Evolutionary conservation across 2,113 vertebrate genomes (phyloP), one percentile per base, ranked within the genome.

Genomic region (Naja naja): DNA sequence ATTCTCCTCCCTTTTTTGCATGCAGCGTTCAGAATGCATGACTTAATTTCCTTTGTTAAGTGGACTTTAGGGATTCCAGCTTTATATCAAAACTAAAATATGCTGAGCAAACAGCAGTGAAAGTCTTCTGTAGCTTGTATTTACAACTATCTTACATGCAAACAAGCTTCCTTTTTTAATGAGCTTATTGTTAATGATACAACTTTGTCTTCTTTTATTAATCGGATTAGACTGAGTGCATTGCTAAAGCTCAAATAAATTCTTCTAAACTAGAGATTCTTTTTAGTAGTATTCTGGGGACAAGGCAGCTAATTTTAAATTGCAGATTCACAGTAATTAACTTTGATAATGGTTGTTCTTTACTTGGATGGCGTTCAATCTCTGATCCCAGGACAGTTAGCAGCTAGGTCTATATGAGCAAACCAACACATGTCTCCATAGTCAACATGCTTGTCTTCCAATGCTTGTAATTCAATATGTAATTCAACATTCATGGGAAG

Each of bases 11-110:
- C 11, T 5, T 39, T 12, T 43, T 74, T 94, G 92, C 93, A 88
- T 90, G 86, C 23, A 93, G 88, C 87, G 90, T 90, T 94, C 34
- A 39, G 92, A 85, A 60, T 56, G 85, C 58, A 91, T 96, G 89
- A 95, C 92, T 97, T 97, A 94, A 95, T 96, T 95, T 94, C 85
- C 94, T 95, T 94, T 90, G 43, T 95, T 93, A 94, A 94, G 34
- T 0, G 12, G 95, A 88, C 92, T 91, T 92, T 90, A 92, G 95
- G 92, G 96, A 96, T 91, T 88, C 88, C 94, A 94, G 94, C 93
- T 89, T 95, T 85, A 81, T 94, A 95, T 94, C 91, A 3, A 2
- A 93, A 94, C 94, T 30, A 53, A 94, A 95, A 94, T 96, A 89
- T 94, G 93, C 94, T 95, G 94, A 94, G 94, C 91, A 94, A 94